Evolutionary conservation across 2,888 invertebrate genomes (phyloP).

Genomic region (Acholoe squamosa): DNA sequence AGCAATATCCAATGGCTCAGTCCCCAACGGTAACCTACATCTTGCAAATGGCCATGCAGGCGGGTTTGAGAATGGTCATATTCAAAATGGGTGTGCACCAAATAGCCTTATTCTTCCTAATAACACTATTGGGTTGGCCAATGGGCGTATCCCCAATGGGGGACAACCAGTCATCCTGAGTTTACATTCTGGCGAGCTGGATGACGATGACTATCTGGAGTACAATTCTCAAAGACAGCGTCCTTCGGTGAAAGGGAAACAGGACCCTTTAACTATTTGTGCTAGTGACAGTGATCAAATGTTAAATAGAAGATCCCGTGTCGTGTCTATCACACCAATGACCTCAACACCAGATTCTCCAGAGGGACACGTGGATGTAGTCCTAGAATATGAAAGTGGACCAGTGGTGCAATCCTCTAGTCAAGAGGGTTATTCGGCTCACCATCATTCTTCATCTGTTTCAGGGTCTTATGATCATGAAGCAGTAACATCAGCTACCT

Average conservation of each 20-base stretch:
- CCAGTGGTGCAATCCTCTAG: conserved; percentile 1
- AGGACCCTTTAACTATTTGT: conserved; percentile 14
- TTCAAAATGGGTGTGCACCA: conserved; percentile 73
- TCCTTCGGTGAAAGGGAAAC: background rate
- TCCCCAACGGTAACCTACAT: conserved; percentile 68
- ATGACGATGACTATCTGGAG: conserved; percentile 30
- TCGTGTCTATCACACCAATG: conserved; percentile 13
- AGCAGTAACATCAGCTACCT: background rate
- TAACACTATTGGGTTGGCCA: conserved; percentile 15
- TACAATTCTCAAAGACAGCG: conserved; percentile 42
- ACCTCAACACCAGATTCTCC: conserved; percentile 9
- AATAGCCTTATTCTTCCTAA: conserved; percentile 46
- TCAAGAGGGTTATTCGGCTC: background rate
- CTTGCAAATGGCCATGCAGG: conserved; percentile 52
- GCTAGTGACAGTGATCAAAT: conserved; percentile 84
- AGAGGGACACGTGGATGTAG: background rate
- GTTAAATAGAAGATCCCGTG: conserved; percentile 81
- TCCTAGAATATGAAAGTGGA: conserved; percentile 32
- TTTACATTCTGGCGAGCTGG: conserved; percentile 3
- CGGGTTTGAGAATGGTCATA: conserved; percentile 66
- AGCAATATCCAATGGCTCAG: conserved; percentile 66
- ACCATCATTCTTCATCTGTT: background rate
- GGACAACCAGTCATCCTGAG: conserved; percentile 21
- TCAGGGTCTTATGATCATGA: background rate
- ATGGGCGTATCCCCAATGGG: conserved; percentile 29